These are phyloP conservation scores for Trachymyrmex septentrionalis DNA, from an alignment of 1,140 invertebrate species.

Conservation along the genomic window DNA sequence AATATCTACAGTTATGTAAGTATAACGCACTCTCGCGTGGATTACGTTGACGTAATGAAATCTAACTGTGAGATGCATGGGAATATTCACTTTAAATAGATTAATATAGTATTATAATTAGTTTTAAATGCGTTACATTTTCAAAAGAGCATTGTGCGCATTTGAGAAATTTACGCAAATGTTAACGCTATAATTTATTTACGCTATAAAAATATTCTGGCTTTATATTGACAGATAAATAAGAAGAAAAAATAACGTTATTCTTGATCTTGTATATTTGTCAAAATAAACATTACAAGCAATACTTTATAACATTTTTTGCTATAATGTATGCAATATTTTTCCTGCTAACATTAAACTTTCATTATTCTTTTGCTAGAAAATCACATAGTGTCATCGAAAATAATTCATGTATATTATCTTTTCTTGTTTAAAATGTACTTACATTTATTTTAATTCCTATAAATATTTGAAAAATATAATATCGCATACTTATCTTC, in stretches of 20 bases:
- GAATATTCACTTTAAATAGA: not conserved
- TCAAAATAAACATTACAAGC: conserved; percentile 3
- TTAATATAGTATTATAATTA: not conserved
- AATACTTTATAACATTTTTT: not conserved
- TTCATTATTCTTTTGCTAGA: not conserved
- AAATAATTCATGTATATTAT: not conserved
- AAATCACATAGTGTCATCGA: not conserved
- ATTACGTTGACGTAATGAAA: not conserved
- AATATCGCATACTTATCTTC: not conserved
- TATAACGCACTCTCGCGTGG: no score
- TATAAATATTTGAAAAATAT: no score
- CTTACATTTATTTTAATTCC: not conserved
- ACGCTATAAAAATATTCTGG: not conserved
- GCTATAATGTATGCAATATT: not conserved
- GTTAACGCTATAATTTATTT: no score
- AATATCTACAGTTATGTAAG: no score
- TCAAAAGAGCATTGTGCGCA: not conserved
- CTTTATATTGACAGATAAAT: not conserved
- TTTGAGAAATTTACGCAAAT: not conserved
- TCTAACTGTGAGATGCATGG: not conserved
- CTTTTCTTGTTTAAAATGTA: not conserved
- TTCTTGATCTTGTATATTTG: not conserved
- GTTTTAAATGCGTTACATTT: not conserved
- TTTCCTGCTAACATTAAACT: not conserved
- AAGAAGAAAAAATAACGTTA: not conserved